Evolutionary conservation across 1,140 invertebrate genomes (phyloP), one percentile per base, ranked within the genome.

Genomic region (Anthonomus grandis): DNA sequence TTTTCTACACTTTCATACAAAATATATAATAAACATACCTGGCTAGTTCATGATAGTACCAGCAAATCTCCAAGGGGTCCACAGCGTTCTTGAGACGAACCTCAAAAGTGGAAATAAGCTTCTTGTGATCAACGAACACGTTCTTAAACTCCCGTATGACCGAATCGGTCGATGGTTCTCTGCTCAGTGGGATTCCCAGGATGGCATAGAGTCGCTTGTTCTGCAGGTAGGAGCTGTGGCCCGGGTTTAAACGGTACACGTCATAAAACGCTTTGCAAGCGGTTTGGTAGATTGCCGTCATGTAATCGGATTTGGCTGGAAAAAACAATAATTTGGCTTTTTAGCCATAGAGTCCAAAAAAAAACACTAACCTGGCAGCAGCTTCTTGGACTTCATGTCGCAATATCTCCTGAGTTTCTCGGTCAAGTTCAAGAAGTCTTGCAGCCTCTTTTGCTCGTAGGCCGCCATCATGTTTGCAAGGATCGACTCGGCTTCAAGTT

Each of bases 1-100:
- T n/a, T n/a, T n/a, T n/a, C n/a, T n/a, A n/a, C n/a, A n/a, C n/a
- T n/a, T n/a, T n/a, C n/a, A n/a, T 39, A 39, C 37, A 8, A 5
- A 15, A 17, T 6, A 9, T 6, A 39, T 9, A 10, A 17, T 17
- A 8, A 17, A 41, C 17, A 12, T 56, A 66, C 21, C 76, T 62
- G 10, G 79, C 68, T 18, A 80, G 56, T 64, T 81, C 79, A 48
- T 80, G 77, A 67, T 76, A 76, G 17, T 78, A 66, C 78, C 78
- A 80, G 63, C 75, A 64, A 12, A 68, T 44, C 48, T 73, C 71
- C 37, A 65, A 46, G 4, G 49, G 42, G 22, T 42, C 54, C 44
- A 48, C 52, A 1, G 70, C 68, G n/a, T 64, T 64, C 12, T 63
- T 39, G 13, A 73, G 22, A 0, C 70, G 58, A 27, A 57, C 34